Evolutionary conservation across 2,113 vertebrate species (phyloP).

Genomic region (Brevimyrus niger): DNA sequence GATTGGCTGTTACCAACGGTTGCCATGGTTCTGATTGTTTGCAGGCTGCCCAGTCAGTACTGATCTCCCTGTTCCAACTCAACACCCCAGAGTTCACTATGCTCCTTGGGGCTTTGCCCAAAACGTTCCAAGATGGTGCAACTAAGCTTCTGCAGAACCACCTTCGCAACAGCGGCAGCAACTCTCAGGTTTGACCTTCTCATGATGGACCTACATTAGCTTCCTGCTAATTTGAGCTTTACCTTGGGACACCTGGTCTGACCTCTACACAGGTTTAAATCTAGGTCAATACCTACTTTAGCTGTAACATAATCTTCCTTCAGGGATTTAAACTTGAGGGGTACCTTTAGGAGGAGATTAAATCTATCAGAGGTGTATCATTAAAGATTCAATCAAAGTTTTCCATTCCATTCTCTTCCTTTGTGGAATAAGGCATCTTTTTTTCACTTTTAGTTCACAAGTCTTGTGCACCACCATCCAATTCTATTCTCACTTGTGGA

Average conservation of each 20-base stretch:
- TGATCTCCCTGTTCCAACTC: conserved; percentile 88
- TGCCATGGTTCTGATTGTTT: conserved; percentile 18
- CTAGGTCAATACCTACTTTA: not conserved
- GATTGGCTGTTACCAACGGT: not conserved
- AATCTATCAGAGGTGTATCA: not conserved
- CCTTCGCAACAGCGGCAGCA: conserved; percentile 75
- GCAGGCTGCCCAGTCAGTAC: conserved; percentile 85
- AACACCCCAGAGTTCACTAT: conserved; percentile 96
- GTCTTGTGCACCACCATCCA: not conserved
- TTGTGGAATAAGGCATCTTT: not conserved
- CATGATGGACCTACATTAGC: not conserved
- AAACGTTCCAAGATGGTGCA: conserved; percentile 94
- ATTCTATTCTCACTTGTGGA: not conserved
- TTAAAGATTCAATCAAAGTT: not conserved
- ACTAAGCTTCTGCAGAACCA: conserved; percentile 90
- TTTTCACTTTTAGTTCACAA: not conserved
- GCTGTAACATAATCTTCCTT: not conserved
- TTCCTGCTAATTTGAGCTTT: not conserved
- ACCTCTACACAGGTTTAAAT: not conserved
- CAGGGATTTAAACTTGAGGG: not conserved
- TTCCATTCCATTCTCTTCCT: not conserved
- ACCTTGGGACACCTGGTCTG: not conserved
- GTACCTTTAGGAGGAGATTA: not conserved
- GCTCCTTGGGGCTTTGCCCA: conserved; percentile 87
- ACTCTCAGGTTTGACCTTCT: conserved; percentile 60